These are phyloP conservation scores for Lissonota sp. DNA, from an alignment of 2,888 invertebrate species.

Conservation along the genomic window DNA sequence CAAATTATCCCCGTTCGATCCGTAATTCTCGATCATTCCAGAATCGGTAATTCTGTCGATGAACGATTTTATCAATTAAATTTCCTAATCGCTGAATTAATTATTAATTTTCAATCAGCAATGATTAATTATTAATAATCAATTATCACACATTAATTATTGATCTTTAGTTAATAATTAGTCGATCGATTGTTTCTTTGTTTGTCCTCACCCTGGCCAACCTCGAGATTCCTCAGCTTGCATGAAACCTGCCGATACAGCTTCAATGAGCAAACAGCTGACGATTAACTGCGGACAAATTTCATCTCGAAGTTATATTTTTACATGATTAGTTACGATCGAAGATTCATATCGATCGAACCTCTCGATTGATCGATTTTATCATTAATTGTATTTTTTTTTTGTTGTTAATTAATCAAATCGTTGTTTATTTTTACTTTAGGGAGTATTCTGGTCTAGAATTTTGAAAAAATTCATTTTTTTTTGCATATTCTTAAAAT, in stretches of 20 bases:
- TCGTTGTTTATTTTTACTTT: too few relatives aligned
- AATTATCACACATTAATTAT: neutral
- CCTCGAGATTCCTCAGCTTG: constrained; percentile 57
- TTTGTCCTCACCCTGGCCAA: constrained; percentile 75
- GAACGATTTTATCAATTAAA: neutral
- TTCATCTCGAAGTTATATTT: neutral
- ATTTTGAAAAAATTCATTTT: too few relatives aligned
- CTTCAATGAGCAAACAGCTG: constrained; percentile 66
- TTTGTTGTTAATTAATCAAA: neutral
- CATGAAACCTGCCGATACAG: constrained; percentile 64
- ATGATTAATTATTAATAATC: neutral
- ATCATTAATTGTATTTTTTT: neutral
- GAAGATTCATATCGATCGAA: too few relatives aligned
- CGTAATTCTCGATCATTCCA: constrained; percentile 22
- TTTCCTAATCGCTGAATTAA: neutral
- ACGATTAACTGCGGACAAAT: constrained; percentile 69
- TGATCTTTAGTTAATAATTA: neutral
- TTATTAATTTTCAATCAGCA: neutral
- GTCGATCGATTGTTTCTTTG: too few relatives aligned
- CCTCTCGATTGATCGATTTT: too few relatives aligned
- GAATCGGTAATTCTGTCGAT: constrained; percentile 21
- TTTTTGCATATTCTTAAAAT: too few relatives aligned
- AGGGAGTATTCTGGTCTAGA: too few relatives aligned
- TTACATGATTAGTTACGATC: too few relatives aligned
- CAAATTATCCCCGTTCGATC: constrained; percentile 6